Conservation (phyloP, 1,140 invertebrate genomes). For the Drosophila kanapiae region DNA sequence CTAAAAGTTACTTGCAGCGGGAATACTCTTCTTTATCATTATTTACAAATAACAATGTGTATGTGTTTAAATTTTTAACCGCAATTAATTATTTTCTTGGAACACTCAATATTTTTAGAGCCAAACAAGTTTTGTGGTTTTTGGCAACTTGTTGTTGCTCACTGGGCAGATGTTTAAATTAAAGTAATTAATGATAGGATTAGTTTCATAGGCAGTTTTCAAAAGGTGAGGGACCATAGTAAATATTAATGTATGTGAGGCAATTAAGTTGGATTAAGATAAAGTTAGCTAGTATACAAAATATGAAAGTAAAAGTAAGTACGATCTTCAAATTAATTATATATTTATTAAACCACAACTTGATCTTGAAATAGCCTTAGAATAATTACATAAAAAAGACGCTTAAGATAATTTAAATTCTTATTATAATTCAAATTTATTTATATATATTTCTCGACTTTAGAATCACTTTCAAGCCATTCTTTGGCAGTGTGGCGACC, state of each 20-base stretch:
- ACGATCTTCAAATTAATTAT: too few relatives aligned
- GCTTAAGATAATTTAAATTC: neutral
- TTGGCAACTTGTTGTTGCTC: conserved; percentile 4
- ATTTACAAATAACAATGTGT: neutral
- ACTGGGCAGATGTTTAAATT: conserved; percentile 4
- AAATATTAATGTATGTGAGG: too few relatives aligned
- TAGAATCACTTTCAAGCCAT: neutral
- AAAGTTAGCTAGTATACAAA: neutral
- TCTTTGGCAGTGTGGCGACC: conserved; percentile 3
- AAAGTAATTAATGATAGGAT: conserved; percentile 16
- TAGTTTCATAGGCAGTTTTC: neutral
- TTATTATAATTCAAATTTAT: neutral
- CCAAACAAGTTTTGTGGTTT: conserved; percentile 21
- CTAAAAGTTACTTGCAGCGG: neutral
- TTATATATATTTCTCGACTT: neutral
- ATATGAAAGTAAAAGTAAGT: neutral
- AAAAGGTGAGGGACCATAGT: neutral
- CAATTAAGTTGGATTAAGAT: neutral
- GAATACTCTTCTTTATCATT: conserved; percentile 31
- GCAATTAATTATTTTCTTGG: conserved; percentile 20
- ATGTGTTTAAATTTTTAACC: neutral
- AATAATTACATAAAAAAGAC: neutral
- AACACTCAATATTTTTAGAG: conserved; percentile 5
- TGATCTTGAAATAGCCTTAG: neutral
- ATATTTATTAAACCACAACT: neutral